A percentile compares a stretch with the other conserved stretches of the same genome.
Evolutionary conservation across 2,113 vertebrate genomes (phyloP).

Genomic region (Benthochromis sp.): DNA sequence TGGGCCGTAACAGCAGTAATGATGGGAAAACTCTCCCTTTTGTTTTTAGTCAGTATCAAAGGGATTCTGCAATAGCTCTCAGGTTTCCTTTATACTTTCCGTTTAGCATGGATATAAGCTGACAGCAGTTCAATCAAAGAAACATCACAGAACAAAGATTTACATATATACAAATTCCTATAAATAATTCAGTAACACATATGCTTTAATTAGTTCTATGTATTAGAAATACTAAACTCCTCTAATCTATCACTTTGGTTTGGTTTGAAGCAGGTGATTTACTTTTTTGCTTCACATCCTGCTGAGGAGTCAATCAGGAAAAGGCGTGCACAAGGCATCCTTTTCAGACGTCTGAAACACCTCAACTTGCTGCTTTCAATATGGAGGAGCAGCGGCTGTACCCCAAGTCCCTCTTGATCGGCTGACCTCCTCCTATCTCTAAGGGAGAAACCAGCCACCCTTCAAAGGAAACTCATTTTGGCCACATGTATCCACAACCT

Average conservation of each 20-base stretch:
- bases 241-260: neutral
- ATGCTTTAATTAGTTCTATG: neutral
- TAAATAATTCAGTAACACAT: neutral
- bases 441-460: neutral
- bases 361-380: neutral
- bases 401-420: rapidly evolving
- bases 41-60: neutral
- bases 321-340: neutral
- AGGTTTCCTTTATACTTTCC: neutral
- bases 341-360: neutral
- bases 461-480: neutral
- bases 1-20: neutral
- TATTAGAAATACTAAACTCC: neutral
- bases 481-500: neutral
- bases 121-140: neutral
- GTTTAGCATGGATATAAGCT: neutral
- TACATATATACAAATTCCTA: neutral
- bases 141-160: neutral
- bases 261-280: neutral
- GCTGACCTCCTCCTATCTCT: neutral
- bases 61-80: neutral
- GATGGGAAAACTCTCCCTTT: neutral
- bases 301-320: neutral
- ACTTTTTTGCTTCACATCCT: neutral
- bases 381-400: neutral